phyloP scores from a whole-genome alignment of 2,797 vertebrate species.

The Scyliorhinus canicula region DNA sequence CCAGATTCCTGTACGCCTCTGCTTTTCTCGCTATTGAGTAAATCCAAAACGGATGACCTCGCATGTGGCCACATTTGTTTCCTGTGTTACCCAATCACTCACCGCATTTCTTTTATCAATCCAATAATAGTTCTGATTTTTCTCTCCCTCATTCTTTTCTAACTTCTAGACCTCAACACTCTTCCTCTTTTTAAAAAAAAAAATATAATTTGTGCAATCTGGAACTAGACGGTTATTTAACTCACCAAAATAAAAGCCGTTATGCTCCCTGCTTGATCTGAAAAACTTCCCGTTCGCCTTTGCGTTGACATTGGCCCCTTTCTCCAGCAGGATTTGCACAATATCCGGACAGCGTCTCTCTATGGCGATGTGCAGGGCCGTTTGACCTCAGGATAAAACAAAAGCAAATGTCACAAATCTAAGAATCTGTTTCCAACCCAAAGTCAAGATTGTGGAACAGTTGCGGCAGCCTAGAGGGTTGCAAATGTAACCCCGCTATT shows the following conservation, averaged over 20 bases:
- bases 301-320: conserved; percentile 64
- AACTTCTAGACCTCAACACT: neutral
- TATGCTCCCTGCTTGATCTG: conserved; percentile 62
- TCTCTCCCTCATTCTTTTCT: neutral
- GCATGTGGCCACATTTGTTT: neutral
- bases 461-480: too few relatives aligned
- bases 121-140: neutral
- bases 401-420: neutral
- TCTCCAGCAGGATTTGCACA: conserved; percentile 57
- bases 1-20: neutral
- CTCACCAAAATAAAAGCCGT: conserved; percentile 72
- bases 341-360: conserved; percentile 64
- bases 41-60: neutral
- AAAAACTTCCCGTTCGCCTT: conserved; percentile 64
- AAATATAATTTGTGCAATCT: too few relatives aligned
- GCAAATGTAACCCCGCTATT: too few relatives aligned
- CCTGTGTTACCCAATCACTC: neutral
- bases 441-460: neutral
- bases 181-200: too few relatives aligned
- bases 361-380: conserved; percentile 67
- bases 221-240: too few relatives aligned
- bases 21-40: neutral
- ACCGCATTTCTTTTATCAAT: neutral
- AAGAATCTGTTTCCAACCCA: neutral
- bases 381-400: conserved; percentile 55